Base-by-base conservation (phyloP, 2,113 vertebrate genomes). In the Sinosuthora webbiana region DNA sequence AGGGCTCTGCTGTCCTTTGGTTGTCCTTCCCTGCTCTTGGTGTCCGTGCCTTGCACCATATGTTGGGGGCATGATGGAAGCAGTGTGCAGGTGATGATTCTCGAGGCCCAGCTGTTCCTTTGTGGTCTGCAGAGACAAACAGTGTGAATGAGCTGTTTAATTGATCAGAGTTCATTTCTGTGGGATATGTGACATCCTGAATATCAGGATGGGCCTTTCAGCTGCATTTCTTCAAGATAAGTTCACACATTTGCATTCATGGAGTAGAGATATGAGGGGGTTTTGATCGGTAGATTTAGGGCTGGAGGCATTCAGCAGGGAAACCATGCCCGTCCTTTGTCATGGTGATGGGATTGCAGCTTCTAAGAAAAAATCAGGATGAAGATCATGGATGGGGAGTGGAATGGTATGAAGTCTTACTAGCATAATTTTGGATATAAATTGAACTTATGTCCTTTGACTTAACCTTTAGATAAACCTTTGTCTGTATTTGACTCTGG, bases 141-240 rank as follows among this genome's bases (percentile, higher is more conserved):
- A 45, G 90, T 77, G 85, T 73, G 84, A 97, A 93, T 17, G n/a
- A 90, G 59, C 63, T 95, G 84, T 82, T 96, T 52, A 83, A 92
- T 2, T 80, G 79, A 93, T 90, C 75, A 57, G 60, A 75, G 44
- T 78, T 91, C 57, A 65, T 84, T 95, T 82, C 4, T 65, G 56
- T 84, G 60, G 55, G 33, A 52, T 70, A 10, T 70, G 8, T 91
- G 87, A 87, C 83, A 81, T 63, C 8, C 45, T 70, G 50, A 59
- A 22, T 69, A 65, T 25, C 77, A 80, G 63, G 65, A 55, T 44
- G 44, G 60, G 52, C n/a, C 44, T 81, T 83, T 70, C 79, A 77
- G 53, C 79, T 81, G 55, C 50, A 80, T 57, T 86, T 90, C 42
- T 81, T 78, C 33, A 39, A 50, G 42, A 37, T 35, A 42, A 68